These are phyloP conservation scores for Arctia plantaginis DNA, from an alignment of 2,888 invertebrate genomes.

Conservation along the genomic window DNA sequence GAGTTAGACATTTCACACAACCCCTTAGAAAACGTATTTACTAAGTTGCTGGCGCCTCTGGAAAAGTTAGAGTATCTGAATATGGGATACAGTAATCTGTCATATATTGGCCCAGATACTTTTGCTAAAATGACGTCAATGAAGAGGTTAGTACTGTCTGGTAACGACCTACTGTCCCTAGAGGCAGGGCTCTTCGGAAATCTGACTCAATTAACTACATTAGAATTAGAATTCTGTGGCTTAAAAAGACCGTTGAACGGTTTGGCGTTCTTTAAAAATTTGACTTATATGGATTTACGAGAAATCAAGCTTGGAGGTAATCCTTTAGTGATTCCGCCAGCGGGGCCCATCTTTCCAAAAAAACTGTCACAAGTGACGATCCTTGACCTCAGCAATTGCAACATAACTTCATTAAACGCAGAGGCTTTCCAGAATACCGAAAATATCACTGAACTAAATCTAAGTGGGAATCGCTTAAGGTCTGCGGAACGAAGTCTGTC, in stretches of 20 bases:
- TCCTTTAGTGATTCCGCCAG: constrained; percentile 87
- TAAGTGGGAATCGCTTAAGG: constrained; percentile 87
- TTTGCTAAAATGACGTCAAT: constrained; percentile 90
- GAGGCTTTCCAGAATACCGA: constrained; percentile 88
- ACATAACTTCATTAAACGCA: constrained; percentile 86
- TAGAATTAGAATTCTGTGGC: constrained; percentile 90
- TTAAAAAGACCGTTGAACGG: constrained; percentile 88
- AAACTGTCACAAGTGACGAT: constrained; percentile 88
- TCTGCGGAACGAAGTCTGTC: constrained; percentile 80
- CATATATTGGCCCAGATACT: constrained; percentile 88
- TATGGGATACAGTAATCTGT: constrained; percentile 91
- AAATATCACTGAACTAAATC: constrained; percentile 88
- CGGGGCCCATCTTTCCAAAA: constrained; percentile 88
- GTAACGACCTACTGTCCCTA: constrained; percentile 88
- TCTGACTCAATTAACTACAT: constrained; percentile 88
- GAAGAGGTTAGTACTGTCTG: constrained; percentile 89
- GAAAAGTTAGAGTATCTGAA: constrained; percentile 89
- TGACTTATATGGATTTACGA: constrained; percentile 88
- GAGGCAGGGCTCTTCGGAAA: constrained; percentile 90
- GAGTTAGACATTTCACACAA: constrained; percentile 91
- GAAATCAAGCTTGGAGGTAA: constrained; percentile 90
- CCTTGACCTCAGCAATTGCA: constrained; percentile 89
- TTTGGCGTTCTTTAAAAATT: constrained; percentile 89
- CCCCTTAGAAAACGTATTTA: constrained; percentile 89
- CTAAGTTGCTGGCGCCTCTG: constrained; percentile 88